A percentile compares a stretch with the other conserved stretches of the same genome.
phyloP scores from a whole-genome alignment of 2,797 vertebrate species.

The Strix occidentalis region DNA sequence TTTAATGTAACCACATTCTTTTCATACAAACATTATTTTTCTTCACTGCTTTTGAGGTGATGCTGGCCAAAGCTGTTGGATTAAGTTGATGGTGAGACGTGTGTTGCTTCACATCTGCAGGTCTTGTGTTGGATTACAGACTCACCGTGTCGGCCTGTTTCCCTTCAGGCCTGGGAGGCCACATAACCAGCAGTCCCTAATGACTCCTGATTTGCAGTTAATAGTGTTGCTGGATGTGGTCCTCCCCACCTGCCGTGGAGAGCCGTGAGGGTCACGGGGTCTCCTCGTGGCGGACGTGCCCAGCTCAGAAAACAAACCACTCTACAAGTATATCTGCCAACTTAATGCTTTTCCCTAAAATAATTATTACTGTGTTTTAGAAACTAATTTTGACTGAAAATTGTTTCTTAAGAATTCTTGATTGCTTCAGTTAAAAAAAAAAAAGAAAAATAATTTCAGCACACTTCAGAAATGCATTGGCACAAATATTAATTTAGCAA shows the following conservation, averaged over 20 bases:
- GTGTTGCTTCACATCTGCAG: not conserved
- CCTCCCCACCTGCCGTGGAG: rapidly evolving
- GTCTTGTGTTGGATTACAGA: not conserved
- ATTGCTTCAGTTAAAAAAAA: not conserved
- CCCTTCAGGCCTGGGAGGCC: not conserved
- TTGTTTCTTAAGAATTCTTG: not conserved
- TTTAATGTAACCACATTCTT: not conserved
- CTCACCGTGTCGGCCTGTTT: rapidly evolving
- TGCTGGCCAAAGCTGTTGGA: not conserved
- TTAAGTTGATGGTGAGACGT: rapidly evolving
- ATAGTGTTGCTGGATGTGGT: not conserved
- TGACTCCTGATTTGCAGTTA: not conserved
- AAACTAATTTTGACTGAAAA: not conserved
- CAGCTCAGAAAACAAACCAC: not conserved
- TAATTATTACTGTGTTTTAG: not conserved
- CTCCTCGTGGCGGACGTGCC: rapidly evolving
- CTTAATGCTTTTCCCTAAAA: not conserved
- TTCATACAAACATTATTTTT: not conserved
- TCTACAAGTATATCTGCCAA: not conserved
- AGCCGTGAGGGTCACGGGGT: rapidly evolving
- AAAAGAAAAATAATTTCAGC: not conserved
- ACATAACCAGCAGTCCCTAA: not conserved
- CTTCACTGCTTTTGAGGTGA: not conserved
- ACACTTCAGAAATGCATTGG: not conserved
- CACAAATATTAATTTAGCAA: not conserved